Evolutionary conservation across 2,888 invertebrate genomes (phyloP), one percentile per base, ranked within the genome.

Genomic region (Chymomyza fuscimana): DNA sequence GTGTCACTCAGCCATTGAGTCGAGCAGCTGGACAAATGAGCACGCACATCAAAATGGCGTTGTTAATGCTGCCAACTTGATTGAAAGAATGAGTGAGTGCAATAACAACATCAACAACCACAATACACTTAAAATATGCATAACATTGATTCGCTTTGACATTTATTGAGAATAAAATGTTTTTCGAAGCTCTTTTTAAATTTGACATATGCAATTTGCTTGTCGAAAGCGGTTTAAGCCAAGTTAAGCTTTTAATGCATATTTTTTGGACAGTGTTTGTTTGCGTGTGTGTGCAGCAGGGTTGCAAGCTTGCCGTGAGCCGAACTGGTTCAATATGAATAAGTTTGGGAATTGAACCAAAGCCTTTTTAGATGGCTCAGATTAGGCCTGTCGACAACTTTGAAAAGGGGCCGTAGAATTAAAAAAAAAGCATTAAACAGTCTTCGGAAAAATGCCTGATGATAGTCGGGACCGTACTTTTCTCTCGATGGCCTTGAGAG

Each of bases 141-240:
- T 67, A 36, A 16, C 52, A 46, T 29, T 56, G 72, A 65, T 56
- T 79, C 70, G 79, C 76, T 70, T 46, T 83, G 86, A 86, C 82
- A 79, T 75, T 81, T 83, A 46, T 46, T 46, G 40, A 1, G 12
- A 46, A 4, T 46, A 12, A 67, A 67, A 67, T 63, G 63, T 66
- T 62, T 46, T 67, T 54, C 70, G 63, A 73, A 70, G 67, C 74
- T 64, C 67, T 60, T 77, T 74, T 81, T 72, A 81, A 76, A 67
- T 72, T 73, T 76, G 86, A 86, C 84, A 82, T 79, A 82, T 46
- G 40, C 40, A 46, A 46, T 46, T 46, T 46, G 12, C 12, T 4
- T 12, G 6, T 10, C 12, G 40, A 10, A 36, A 46, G 40, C 40
- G 12, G 40, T 46, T 46, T 46, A 46, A 46, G 40, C 40, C 40